phyloP scores from a whole-genome alignment of 2,888 invertebrate genomes.

The Epistrophe grossulariae region DNA sequence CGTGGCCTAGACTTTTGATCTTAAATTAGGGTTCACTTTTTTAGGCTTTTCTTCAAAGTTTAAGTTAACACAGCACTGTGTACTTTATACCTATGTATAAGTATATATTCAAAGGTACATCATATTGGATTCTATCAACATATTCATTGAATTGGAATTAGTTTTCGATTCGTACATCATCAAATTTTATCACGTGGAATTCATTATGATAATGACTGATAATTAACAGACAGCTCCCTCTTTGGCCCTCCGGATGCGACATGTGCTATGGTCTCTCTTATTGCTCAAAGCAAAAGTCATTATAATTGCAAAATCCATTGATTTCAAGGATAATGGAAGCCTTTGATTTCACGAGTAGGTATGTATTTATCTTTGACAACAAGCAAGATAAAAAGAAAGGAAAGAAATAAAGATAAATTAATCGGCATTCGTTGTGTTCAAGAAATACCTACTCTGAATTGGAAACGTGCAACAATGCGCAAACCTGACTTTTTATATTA shows the following conservation, averaged over 20 bases:
- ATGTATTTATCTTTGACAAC: neutral
- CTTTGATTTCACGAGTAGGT: constrained; percentile 39
- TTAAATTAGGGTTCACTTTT: no score
- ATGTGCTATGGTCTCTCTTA: neutral
- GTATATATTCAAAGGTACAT: neutral
- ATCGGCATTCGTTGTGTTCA: constrained; percentile 28
- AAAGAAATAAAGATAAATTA: constrained; percentile 4
- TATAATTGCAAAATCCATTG: constrained; percentile 71
- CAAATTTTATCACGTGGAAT: constrained; percentile 72
- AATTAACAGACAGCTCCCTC: constrained; percentile 60
- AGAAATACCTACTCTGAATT: constrained; percentile 34
- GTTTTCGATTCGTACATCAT: constrained; percentile 27
- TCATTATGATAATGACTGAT: constrained; percentile 71
- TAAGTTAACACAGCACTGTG: neutral
- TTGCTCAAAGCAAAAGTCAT: constrained; percentile 25
- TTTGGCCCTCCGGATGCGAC: constrained; percentile 9
- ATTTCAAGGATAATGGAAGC: constrained; percentile 58
- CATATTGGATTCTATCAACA: neutral
- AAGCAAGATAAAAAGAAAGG: neutral
- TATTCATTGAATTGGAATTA: constrained; percentile 33
- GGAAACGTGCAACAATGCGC: constrained; percentile 57
- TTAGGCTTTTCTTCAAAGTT: no score
- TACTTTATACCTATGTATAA: neutral
- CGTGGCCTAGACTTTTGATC: no score
- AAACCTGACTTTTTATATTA: neutral